Evolutionary conservation across 2,797 vertebrate species (phyloP), one percentile per base, ranked within the genome.

Genomic region (Etheostoma perlongum): DNA sequence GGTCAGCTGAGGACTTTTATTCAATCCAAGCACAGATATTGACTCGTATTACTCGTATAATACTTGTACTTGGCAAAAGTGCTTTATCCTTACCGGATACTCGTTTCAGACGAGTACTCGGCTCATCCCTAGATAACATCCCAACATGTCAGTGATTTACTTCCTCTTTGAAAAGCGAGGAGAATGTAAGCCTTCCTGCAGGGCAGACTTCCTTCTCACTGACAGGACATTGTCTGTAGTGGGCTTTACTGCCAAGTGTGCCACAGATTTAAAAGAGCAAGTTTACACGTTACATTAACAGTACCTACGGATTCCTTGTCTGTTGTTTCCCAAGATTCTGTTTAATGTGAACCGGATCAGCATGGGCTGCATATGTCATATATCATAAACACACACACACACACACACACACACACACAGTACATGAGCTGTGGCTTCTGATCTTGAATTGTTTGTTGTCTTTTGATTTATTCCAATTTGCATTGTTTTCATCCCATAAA

Each of bases 311-410:
- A 75, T 19, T 21, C 23, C 0, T 40, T 15, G 4, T 55, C 21
- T 36, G 53, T 51, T 18, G n/a, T 65, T 52, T 63, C 40, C 16
- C n/a, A 58, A 40, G 5, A 8, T 10, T 21, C 12, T 74, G 19
- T 40, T 40, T 40, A 40, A 40, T 40, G 36, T 40, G 36, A 40
- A 12, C 47, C 14, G 3, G 18, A 23, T n/a, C 36, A 42, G 68
- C 8, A 16, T 19, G 12, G 14, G 14, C 30, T 30, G 12, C 16
- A 40, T 27, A 11, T 47, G 9, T 25, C 27, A 27, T n/a, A 46
- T 59, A 76, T 30, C 27, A 49, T 33, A n/a, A 14, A 75, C n/a
- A 63, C 25, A n/a, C 47, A 64, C 27, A 64, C 25, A n/a, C 47
- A 63, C 27, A 63, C 18, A n/a, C 47, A 64, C 46, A 27, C 18